Evolutionary conservation across 2,888 invertebrate species (phyloP).

Genomic region (Mechanitis messenoides): DNA sequence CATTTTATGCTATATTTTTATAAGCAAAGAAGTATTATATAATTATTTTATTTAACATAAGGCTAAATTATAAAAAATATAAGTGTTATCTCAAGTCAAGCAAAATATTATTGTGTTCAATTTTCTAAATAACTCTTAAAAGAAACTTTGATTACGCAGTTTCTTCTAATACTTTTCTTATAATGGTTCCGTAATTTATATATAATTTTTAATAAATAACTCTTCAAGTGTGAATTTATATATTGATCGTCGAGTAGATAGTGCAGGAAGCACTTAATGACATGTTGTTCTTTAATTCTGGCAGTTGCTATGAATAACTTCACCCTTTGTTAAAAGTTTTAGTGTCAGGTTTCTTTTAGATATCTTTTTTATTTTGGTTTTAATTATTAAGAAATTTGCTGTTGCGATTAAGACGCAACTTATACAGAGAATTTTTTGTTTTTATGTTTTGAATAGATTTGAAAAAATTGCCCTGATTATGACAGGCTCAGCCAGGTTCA

Average conservation of each 20-base stretch:
- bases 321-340: constrained; percentile 26
- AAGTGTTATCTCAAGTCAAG: constrained; percentile 22
- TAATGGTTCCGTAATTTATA: no score
- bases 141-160: no score
- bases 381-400: background rate
- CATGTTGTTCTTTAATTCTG: constrained; percentile 26
- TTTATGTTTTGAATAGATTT: no score
- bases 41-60: background rate
- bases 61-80: constrained; percentile 25
- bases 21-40: background rate
- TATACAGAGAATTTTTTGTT: no score
- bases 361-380: background rate
- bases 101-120: no score
- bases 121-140: constrained; percentile 21
- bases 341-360: constrained; percentile 12
- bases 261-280: constrained; percentile 26
- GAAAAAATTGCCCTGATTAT: no score
- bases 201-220: no score
- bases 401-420: background rate
- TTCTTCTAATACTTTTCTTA: no score
- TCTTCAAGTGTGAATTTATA: constrained; percentile 23
- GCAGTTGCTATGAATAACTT: constrained; percentile 20
- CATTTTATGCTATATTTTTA: constrained; percentile 9
- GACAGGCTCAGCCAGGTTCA: no score
- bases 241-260: constrained; percentile 25